Base-by-base conservation (phyloP, 2,888 invertebrate genomes). In the Griposia aprilina region DNA sequence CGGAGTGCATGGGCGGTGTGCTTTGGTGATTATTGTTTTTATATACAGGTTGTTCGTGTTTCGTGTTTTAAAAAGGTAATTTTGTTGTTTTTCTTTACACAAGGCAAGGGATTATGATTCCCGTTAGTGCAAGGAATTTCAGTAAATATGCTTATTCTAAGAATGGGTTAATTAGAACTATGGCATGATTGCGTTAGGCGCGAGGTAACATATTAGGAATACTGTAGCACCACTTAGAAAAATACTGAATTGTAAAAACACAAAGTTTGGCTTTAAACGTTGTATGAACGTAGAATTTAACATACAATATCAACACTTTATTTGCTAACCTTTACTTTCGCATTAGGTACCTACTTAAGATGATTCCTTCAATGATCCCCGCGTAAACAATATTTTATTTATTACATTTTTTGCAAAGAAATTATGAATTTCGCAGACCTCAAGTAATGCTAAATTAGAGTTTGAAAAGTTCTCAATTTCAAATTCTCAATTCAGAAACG, bases 1-100 rank as follows among this genome's bases (percentile, higher is more conserved):
- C 85, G 85, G 87, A 92, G 92, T 89, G 90, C 90, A 93, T 93
- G 93, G 94, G 92, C 93, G 93, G 93, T 90, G 90, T 92, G 92
- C 90, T 92, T 93, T 93, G 88, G 92, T 93, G 92, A 93, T 94
- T 93, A 94, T 94, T 92, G 90, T 92, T 91, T 91, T 90, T 89
- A 78, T 85, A 81, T 91, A 94, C 88, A 95, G 90, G 84, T 36
- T 93, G 94, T 88, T 84, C 41, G 66, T 59, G 73, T 82, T 88
- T 84, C 41, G 66, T 59, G 73, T 82, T 83, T 82, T n/a, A 10
- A 20, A 67, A 65, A 81, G 23, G 60, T 26, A 69, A 68, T 83
- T 71, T 76, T 26, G 23, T 52, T 68, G 60, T 69, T 74, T 86
- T 76, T 83, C 48, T 74, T 30, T 3, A 13, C 0, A 26, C 0